Evolutionary conservation across 1,140 invertebrate species (phyloP).

Genomic region (Drosophila repleta): DNA sequence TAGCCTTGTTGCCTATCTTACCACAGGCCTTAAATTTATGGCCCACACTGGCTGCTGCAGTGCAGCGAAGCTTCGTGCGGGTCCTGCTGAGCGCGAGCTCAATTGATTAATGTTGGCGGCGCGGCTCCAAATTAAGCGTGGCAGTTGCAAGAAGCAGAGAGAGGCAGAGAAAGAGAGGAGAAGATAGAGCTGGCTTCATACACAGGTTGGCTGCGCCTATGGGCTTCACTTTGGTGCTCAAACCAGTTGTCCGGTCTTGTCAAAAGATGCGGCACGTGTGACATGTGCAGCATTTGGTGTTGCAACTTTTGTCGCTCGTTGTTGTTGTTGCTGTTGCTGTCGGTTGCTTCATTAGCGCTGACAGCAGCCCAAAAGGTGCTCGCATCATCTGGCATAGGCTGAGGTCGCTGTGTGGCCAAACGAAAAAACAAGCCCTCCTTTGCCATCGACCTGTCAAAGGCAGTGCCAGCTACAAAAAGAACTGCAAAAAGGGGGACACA

Average conservation of each 20-base stretch:
- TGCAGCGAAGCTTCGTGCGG: constrained; percentile 8
- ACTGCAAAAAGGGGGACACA: neutral
- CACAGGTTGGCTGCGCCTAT: neutral
- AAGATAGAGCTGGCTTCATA: too few relatives aligned
- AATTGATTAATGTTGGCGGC: constrained; percentile 73
- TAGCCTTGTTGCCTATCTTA: constrained; percentile 19
- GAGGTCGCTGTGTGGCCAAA: neutral
- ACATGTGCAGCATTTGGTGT: constrained; percentile 37
- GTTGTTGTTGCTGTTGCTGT: constrained; percentile 11
- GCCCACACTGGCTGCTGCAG: constrained; percentile 20
- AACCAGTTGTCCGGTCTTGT: constrained; percentile 42
- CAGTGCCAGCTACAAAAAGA: constrained; percentile 2
- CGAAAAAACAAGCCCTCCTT: constrained; percentile 14
- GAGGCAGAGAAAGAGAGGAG: neutral
- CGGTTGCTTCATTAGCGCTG: constrained; percentile 68
- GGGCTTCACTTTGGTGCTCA: constrained; percentile 4
- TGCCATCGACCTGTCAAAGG: constrained; percentile 28
- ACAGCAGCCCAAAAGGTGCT: constrained; percentile 65
- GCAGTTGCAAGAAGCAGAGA: neutral
- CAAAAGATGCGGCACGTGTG: constrained; percentile 49
- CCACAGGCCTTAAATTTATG: constrained; percentile 58
- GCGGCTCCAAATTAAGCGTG: constrained; percentile 52
- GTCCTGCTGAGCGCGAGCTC: constrained; percentile 37
- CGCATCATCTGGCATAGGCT: constrained; percentile 7
- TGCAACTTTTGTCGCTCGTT: constrained; percentile 18